Evolutionary conservation across 92 coral and sea anemone genomes (phyloP).

Genomic region (Virgularia gustaviana): DNA sequence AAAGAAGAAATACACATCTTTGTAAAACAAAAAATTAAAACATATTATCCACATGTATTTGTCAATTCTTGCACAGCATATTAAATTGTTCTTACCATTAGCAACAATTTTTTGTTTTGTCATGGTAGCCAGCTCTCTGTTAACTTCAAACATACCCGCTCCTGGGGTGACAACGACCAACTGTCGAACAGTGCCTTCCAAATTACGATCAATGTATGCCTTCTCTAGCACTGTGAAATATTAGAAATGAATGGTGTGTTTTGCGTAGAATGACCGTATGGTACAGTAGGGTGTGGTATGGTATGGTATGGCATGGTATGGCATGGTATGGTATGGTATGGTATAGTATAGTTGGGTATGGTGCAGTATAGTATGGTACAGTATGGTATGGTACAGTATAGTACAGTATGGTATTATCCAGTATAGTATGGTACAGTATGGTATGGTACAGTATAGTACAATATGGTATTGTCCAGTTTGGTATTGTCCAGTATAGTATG

Average conservation of each 20-base stretch:
- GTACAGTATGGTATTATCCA: background rate
- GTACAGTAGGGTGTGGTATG: no score
- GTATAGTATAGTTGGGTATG: background rate
- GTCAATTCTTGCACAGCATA: background rate
- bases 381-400: background rate
- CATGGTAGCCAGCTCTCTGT: slow-evolving; percentile 78
- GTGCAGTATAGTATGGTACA: slow-evolving; percentile 1
- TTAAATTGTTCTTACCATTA: slow-evolving; percentile 86
- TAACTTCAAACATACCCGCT: slow-evolving; percentile 93
- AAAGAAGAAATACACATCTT: background rate
- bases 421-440: background rate
- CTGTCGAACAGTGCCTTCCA: slow-evolving; percentile 89
- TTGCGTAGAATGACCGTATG: no score
- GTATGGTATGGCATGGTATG: no score
- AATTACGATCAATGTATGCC: slow-evolving; percentile 79
- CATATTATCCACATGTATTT: background rate
- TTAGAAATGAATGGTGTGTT: no score
- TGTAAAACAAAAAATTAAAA: background rate
- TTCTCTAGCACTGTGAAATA: slow-evolving; percentile 71
- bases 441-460: background rate
- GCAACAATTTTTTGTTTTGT: slow-evolving; percentile 83
- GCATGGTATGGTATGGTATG: slow-evolving; percentile 5
- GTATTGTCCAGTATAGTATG: background rate
- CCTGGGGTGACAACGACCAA: slow-evolving; percentile 79
- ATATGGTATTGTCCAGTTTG: background rate